Base-by-base conservation (phyloP, 2,113 vertebrate genomes). In the Cyprinus carpio region DNA sequence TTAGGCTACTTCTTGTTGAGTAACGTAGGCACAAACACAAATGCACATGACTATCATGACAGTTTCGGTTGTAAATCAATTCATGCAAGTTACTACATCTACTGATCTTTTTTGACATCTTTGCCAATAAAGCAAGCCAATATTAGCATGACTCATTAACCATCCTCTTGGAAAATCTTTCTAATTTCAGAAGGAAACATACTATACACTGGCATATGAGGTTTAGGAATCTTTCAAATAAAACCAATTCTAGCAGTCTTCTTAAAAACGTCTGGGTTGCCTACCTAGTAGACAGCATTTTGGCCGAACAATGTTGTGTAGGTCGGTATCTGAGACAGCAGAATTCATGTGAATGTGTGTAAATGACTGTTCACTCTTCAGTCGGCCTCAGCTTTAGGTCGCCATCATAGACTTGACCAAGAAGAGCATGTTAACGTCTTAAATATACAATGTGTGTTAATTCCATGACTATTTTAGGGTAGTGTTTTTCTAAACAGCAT, bases 281-380 rank as follows among this genome's bases (percentile, higher is more conserved):
- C 46, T 9, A 51, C 25, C 37, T 13, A 64, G 11, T 25, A 25
- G 37, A 74, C 20, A 74, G 23, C 54, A 60, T 37, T 78, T 46
- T 74, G 37, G 23, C 37, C 37, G 10, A 72, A 43, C 37, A 74
- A 25, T 74, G 37, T 23, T 25, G 23, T 25, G 23, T 27, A 43
- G 1, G 7, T 64, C 2, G 77, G n/a, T 23, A 74, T 74, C 71
- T 74, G 71, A 72, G 69, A 72, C 69, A 72, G 69, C 69, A 72
- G 37, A 74, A 74, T 46, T 74, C 23, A 74, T 46, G 29, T 58
- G 2, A 20, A 78, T 78, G 11, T 78, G 16, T 58, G 10, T 25
- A 60, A 78, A 23, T 56, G 29, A 46, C 34, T 27, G 56, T 27
- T 64, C 58, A 18, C 2, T 25, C 20, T 29, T 31, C 27, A 67